Evolutionary conservation across 2,113 vertebrate genomes (phyloP).

Genomic region (Rostratula benghalensis): DNA sequence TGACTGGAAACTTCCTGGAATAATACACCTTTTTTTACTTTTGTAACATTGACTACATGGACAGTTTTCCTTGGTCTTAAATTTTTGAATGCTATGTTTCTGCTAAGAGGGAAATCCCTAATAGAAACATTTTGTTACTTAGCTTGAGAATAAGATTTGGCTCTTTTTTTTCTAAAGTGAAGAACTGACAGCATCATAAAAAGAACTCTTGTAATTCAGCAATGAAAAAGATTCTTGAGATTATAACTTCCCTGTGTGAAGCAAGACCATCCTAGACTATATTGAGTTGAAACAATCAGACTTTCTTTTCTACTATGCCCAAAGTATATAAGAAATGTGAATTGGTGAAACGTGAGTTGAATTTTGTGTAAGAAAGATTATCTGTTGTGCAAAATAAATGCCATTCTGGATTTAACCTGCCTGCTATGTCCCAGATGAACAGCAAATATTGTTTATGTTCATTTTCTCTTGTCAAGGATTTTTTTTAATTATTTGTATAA

Average conservation of each 20-base stretch:
- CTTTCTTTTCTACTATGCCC: background rate
- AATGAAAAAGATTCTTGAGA: background rate
- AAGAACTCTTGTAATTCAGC: background rate
- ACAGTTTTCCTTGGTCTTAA: background rate
- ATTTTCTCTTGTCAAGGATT: background rate
- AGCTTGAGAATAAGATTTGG: background rate
- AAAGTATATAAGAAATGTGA: background rate
- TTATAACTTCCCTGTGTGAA: background rate
- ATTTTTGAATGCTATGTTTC: background rate
- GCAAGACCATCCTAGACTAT: background rate
- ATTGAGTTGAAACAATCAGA: background rate
- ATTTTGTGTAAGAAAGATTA: background rate
- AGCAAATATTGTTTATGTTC: background rate
- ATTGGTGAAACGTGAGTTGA: background rate
- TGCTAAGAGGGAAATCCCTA: background rate
- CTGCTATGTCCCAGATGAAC: background rate
- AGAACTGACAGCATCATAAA: background rate
- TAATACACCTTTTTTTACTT: background rate
- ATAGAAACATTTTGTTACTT: background rate
- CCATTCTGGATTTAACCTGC: background rate
- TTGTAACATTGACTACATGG: background rate
- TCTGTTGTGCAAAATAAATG: background rate
- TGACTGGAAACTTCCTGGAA: background rate
- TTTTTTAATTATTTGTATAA: background rate
- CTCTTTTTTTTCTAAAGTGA: background rate